Conservation (phyloP, 1,140 invertebrate genomes). For the Euura lappo region DNA sequence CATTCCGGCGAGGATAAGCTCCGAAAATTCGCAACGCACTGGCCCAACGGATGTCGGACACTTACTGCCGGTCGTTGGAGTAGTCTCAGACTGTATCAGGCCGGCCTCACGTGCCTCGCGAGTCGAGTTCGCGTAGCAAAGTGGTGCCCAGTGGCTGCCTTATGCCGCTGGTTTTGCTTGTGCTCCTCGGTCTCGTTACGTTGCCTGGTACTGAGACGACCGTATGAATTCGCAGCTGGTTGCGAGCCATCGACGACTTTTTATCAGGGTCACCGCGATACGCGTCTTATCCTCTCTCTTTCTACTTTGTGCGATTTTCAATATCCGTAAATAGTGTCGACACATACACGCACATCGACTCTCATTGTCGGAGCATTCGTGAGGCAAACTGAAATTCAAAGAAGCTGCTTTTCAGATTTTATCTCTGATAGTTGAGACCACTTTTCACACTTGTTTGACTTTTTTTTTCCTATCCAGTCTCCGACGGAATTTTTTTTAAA, state of each 20-base stretch:
- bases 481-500: too few relatives aligned
- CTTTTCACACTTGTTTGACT: too few relatives aligned
- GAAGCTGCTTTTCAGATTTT: too few relatives aligned
- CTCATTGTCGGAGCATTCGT: too few relatives aligned
- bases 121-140: constrained; percentile 28
- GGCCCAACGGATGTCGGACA: constrained; percentile 37
- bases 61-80: constrained; percentile 30
- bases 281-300: neutral
- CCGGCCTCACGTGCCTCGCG: constrained; percentile 18
- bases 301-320: neutral
- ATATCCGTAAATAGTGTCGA: too few relatives aligned
- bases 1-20: constrained; percentile 18
- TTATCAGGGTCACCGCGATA: constrained; percentile 2
- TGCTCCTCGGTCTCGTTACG: too few relatives aligned
- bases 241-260: neutral
- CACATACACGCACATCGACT: too few relatives aligned
- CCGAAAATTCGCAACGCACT: constrained; percentile 19
- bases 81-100: neutral
- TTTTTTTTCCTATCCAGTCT: too few relatives aligned
- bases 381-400: too few relatives aligned
- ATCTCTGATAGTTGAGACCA: too few relatives aligned
- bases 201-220: too few relatives aligned
- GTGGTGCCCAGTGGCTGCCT: constrained; percentile 23
- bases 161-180: too few relatives aligned
- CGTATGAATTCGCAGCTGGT: neutral